Evolutionary conservation across 2,888 invertebrate genomes (phyloP), one percentile per base, ranked within the genome.

Genomic region (Adelphocoris suturalis): DNA sequence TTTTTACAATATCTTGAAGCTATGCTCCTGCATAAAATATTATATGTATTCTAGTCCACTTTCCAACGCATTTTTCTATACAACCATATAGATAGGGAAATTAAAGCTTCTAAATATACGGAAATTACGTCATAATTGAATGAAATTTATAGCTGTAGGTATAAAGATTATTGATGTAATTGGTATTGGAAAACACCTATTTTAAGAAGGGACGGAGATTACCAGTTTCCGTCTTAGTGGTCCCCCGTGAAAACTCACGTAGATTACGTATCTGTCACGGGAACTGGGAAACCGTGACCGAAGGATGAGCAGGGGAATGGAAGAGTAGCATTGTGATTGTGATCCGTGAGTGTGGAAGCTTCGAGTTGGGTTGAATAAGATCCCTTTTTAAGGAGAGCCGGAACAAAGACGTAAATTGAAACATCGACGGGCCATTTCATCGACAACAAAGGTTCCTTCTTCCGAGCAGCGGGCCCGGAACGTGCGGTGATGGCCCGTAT

Each of bases 381-480:
- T 61, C 61, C 61, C 61, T 61, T 61, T 61, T 61, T 9, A 28
- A 28, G 28, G 46, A 12, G 76, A 9, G n/a, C 16, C 76, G 13
- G 37, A 46, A 76, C 76, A 76, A 76, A 37, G 28, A n/a, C 37
- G 19, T 19, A 76, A 76, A 76, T 76, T 76, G 76, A 76, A 76
- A 76, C 76, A 76, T 46, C 76, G 76, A 37, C 28, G 37, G 76
- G 46, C 28, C 76, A 46, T 76, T 46, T 76, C 28, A 76, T 76
- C 13, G 76, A 76, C 76, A 76, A 61, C 76, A 76, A 76, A 76
- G 76, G 76, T 76, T 76, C 76, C 76, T 76, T 76, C 46, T n/a
- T 76, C 19, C 16, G 61, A 61, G 1, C 19, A n/a, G 61, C 61
- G 16, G n/a, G 61, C 61, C 52, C 61, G 61, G n/a, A 61, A 61